Base-by-base conservation (phyloP, 2,113 vertebrate species). In the Eclectus roratus region DNA sequence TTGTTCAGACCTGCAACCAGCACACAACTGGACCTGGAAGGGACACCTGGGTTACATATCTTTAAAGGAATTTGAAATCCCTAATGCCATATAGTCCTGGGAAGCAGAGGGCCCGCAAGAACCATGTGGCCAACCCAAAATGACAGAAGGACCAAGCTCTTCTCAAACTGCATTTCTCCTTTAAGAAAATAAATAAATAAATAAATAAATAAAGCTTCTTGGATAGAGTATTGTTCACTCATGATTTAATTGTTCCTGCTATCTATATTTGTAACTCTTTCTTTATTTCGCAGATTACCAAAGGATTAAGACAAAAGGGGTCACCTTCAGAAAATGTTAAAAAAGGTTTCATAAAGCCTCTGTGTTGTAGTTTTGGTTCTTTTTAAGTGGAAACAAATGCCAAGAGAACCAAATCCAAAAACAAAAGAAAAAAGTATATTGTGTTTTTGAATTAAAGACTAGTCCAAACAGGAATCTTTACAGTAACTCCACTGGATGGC, bases 1-100 rank as follows among this genome's bases (percentile, higher is more conserved):
- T 60, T 95, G 96, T 95, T 91, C 86, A 92, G 91, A 92, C 94
- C 72, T 96, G 96, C 60, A 82, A 65, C 44, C 53, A 80, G 56
- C 68, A 84, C 46, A 84, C 60, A 89, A 89, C 80, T 80, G 91
- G 92, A 94, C 91, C 69, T 91, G 80, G 60, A 94, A 94, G 25
- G 72, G 93, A 91, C 89, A 96, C 35, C 56, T 79, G 69, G 18
- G 21, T 84, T 91, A 86, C 20, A 0, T 28, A 63, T 60, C 44
- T 77, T 80, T 4, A 78, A 60, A 86, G 47, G 69, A 80, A 93
- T 84, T 28, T 91, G 68, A 35, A 95, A 79, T 43, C 76, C 25
- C 46, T 74, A 66, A 88, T 70, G 20, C 47, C 25, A 43, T 3
- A 11, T 6, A 69, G 43, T 53, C 35, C 70, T 46, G 44, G 8